Evolutionary conservation across 1,140 invertebrate species (phyloP).

Genomic region (Ceratitis capitata): DNA sequence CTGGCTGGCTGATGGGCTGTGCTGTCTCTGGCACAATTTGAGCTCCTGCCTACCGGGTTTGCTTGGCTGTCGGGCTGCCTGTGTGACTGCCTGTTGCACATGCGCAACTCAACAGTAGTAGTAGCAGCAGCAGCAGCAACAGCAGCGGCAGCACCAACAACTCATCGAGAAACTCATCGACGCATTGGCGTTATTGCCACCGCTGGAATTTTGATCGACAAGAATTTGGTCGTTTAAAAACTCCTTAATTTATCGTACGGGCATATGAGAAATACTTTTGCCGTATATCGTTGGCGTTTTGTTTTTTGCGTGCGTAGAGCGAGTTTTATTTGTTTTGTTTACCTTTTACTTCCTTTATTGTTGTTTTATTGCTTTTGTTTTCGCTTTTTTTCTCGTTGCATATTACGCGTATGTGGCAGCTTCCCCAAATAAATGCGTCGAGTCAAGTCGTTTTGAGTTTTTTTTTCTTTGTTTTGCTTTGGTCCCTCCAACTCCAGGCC

Average conservation of each 20-base stretch:
- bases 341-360: not conserved
- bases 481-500: too few relatives aligned
- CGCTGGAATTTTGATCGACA: conserved; percentile 66
- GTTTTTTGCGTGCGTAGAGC: conserved; percentile 52
- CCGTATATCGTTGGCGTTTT: conserved; percentile 48
- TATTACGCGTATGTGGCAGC: not conserved
- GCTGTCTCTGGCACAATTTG: not conserved
- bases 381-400: conserved; percentile 2
- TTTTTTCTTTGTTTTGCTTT: too few relatives aligned
- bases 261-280: conserved; percentile 65
- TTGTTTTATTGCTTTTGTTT: not conserved
- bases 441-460: too few relatives aligned
- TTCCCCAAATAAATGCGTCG: conserved; percentile 14
- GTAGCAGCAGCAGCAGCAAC: not conserved
- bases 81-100: not conserved
- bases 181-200: conserved; percentile 55
- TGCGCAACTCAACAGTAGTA: not conserved
- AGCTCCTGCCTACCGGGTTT: not conserved
- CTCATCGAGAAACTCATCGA: conserved; percentile 11
- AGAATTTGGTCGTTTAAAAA: conserved; percentile 65
- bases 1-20: not conserved
- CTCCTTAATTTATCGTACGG: conserved; percentile 60
- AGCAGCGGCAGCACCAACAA: not conserved
- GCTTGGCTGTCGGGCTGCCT: not conserved
- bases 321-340: not conserved